Evolutionary conservation across 2,888 invertebrate genomes (phyloP).

Genomic region (Drosophila diplacantha): DNA sequence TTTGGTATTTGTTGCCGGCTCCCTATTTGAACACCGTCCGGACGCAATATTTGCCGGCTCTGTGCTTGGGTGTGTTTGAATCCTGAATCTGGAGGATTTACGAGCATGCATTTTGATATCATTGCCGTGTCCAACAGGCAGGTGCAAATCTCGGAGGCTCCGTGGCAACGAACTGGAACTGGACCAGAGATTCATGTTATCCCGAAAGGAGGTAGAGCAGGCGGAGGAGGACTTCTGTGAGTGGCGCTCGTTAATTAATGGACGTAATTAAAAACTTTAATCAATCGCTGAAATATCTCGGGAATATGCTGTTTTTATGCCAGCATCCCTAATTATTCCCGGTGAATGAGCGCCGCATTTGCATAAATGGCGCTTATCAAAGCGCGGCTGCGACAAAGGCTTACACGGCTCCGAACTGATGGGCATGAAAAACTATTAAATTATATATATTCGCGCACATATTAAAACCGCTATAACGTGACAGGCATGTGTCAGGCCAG

Average conservation of each 20-base stretch:
- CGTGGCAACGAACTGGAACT: slow-evolving; percentile 3
- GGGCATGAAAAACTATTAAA: slow-evolving; percentile 42
- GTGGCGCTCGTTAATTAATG: slow-evolving; percentile 44
- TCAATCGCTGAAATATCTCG: slow-evolving; percentile 27
- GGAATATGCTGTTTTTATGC: slow-evolving; percentile 20
- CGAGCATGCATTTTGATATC: slow-evolving; percentile 32
- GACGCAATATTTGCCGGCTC: slow-evolving; percentile 40
- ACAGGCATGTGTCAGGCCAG: slow-evolving; percentile 62
- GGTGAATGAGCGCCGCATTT: slow-evolving; percentile 28
- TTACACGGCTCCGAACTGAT: slow-evolving; percentile 13
- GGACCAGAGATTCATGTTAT: slow-evolving; percentile 9
- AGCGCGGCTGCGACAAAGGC: slow-evolving; percentile 25
- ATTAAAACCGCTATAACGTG: slow-evolving; percentile 46
- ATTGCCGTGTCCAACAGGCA: slow-evolving; percentile 28
- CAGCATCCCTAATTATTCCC: slow-evolving; percentile 13
- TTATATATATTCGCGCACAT: slow-evolving; percentile 27
- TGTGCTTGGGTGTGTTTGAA: slow-evolving; percentile 8
- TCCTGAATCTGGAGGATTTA: slow-evolving; percentile 45
- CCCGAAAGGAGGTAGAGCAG: neutral
- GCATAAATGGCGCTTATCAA: slow-evolving; percentile 43
- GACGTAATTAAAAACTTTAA: slow-evolving; percentile 41
- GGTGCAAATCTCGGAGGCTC: slow-evolving; percentile 32
- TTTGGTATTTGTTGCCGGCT: slow-evolving; percentile 31
- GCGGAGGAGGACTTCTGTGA: neutral
- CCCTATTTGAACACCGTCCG: slow-evolving; percentile 36